Evolutionary conservation across 2,113 vertebrate species (phyloP).

Genomic region (Parotia lawesii): DNA sequence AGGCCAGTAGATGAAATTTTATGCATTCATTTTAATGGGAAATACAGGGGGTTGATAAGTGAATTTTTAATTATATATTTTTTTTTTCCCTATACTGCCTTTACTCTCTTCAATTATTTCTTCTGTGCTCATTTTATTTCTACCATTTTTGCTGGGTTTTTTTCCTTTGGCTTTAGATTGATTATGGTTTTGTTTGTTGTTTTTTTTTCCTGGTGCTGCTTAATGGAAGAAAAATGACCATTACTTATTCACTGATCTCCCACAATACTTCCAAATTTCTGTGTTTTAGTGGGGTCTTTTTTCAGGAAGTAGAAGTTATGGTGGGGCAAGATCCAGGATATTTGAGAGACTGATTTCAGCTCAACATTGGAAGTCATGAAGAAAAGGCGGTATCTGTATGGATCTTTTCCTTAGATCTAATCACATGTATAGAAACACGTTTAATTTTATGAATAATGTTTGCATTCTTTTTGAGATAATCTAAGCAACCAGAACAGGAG

Average conservation of each 20-base stretch:
- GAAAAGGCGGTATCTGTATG: background rate
- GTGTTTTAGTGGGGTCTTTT: background rate
- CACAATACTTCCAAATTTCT: background rate
- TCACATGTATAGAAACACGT: background rate
- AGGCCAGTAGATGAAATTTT: background rate
- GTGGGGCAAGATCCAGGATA: background rate
- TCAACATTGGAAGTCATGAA: background rate
- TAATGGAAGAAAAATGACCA: background rate
- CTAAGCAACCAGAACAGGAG: background rate
- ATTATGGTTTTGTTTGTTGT: background rate
- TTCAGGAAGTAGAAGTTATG: background rate
- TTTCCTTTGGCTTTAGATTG: background rate
- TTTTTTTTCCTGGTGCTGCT: background rate
- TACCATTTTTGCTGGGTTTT: background rate
- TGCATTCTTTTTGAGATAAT: background rate
- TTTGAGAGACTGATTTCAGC: background rate
- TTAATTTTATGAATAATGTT: background rate
- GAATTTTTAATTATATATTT: background rate
- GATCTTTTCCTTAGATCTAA: background rate
- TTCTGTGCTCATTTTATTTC: background rate
- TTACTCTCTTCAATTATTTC: background rate
- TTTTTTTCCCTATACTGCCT: background rate
- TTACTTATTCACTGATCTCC: background rate
- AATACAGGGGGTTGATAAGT: rapidly evolving
- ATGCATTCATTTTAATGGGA: background rate